phyloP scores from a whole-genome alignment of 2,113 vertebrate genomes.

The Lepus europaeus region DNA sequence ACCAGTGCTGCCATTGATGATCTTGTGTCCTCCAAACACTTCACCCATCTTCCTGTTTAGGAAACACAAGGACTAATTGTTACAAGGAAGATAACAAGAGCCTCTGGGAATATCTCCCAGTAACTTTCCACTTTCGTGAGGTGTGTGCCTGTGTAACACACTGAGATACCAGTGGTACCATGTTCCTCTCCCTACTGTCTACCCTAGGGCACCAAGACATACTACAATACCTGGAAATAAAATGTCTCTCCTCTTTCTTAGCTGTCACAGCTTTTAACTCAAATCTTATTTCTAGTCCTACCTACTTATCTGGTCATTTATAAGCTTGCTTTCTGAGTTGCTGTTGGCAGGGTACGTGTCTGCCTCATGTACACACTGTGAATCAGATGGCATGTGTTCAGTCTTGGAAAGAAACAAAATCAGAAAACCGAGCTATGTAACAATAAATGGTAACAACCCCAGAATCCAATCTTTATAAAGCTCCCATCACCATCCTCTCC shows the following conservation, averaged over 20 bases:
- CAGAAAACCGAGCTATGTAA: background rate
- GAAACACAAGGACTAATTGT: background rate
- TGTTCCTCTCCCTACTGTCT: background rate
- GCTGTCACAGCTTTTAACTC: background rate
- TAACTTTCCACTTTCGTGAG: background rate
- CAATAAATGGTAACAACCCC: background rate
- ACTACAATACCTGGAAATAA: background rate
- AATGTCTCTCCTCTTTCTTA: background rate
- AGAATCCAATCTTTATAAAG: background rate
- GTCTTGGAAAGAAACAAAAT: background rate
- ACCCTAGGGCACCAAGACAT: too few species aligned
- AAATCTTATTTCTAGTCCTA: too few species aligned
- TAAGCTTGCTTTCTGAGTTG: accelerated
- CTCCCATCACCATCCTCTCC: background rate
- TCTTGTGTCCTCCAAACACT: background rate
- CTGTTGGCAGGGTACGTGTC: background rate
- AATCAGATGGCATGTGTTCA: background rate
- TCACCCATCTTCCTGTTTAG: background rate
- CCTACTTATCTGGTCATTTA: background rate
- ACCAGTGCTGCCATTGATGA: background rate
- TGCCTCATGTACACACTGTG: accelerated
- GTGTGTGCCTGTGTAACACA: background rate
- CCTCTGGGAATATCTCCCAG: background rate
- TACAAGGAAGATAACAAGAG: background rate
- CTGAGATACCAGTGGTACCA: background rate